Conservation (phyloP, 2,888 invertebrate species). For the Eupithecia exiguata region DNA sequence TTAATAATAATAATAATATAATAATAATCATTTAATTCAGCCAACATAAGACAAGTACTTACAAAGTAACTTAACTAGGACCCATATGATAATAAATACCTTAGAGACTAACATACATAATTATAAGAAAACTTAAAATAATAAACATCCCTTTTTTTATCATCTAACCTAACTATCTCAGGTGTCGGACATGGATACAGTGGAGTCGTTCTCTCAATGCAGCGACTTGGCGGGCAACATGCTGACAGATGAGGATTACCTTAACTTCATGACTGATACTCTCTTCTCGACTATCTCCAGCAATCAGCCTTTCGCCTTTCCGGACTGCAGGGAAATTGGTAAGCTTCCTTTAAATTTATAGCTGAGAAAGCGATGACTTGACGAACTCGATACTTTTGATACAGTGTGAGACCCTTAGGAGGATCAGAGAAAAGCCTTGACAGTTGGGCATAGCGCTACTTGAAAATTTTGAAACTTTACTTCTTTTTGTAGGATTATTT, state of each 20-base stretch:
- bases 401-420: neutral
- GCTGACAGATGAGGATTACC: conserved; percentile 93
- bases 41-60: too few relatives aligned
- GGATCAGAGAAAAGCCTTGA: neutral
- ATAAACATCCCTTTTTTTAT: too few relatives aligned
- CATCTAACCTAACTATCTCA: conserved; percentile 60
- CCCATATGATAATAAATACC: too few relatives aligned
- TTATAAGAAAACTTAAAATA: too few relatives aligned
- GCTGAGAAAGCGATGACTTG: neutral
- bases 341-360: conserved; percentile 48
- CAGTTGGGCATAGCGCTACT: neutral
- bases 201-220: conserved; percentile 88
- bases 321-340: conserved; percentile 98
- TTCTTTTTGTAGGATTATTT: neutral
- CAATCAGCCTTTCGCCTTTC: conserved; percentile 96
- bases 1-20: too few relatives aligned
- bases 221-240: conserved; percentile 87
- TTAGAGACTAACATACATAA: too few relatives aligned
- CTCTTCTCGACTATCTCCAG: conserved; percentile 93
- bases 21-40: too few relatives aligned
- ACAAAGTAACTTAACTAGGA: too few relatives aligned
- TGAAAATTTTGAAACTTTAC: neutral
- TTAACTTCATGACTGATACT: conserved; percentile 95
- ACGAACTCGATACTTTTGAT: neutral
- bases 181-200: conserved; percentile 89